Evolutionary conservation across 2,113 vertebrate species (phyloP), one percentile per base, ranked within the genome.

Genomic region (Plectropomus leopardus): DNA sequence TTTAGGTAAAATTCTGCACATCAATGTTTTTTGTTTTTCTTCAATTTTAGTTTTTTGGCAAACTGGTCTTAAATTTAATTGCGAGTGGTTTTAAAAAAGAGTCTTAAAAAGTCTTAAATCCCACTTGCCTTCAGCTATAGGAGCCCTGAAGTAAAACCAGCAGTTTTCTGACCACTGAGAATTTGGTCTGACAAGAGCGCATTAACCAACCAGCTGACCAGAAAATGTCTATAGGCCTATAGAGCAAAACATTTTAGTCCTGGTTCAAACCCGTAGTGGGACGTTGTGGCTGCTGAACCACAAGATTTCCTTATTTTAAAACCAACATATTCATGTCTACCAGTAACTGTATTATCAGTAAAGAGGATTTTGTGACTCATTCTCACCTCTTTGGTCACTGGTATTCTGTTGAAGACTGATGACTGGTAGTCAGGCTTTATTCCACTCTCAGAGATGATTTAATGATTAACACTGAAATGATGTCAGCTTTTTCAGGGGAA

Each of bases 401-500:
- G 45, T 23, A 6, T 47, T n/a, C 23, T 48, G 40, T 21, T 36
- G 17, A 55, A 53, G 17, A 61, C 26, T 48, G 21, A 23, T 1
- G 10, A 47, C 30, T 36, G 16, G 21, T 64, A 1, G 55, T 60
- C 54, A 44, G 32, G 34, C 26, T 55, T 80, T 24, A 40, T 61
- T 80, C 63, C 78, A 26, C 55, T 47, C 66, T 73, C 42, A 48
- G 40, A 59, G 48, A 71, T 81, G 4, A 68, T 57, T 78, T 61
- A 51, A 78, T 70, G 47, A 73, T 75, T 83, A 77, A 80, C 80
- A 19, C 19, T 65, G 48, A 72, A 70, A 48, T 78, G 13, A 65
- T 82, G 66, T 53, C 64, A 54, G 55, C 48, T 26, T 58, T 76
- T 70, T 76, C 50, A 14, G n/a, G 59, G 51, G 14, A 1, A 19